Evolutionary conservation across 2,797 vertebrate species (phyloP).

Genomic region (Paratrypauchen microcephalus): DNA sequence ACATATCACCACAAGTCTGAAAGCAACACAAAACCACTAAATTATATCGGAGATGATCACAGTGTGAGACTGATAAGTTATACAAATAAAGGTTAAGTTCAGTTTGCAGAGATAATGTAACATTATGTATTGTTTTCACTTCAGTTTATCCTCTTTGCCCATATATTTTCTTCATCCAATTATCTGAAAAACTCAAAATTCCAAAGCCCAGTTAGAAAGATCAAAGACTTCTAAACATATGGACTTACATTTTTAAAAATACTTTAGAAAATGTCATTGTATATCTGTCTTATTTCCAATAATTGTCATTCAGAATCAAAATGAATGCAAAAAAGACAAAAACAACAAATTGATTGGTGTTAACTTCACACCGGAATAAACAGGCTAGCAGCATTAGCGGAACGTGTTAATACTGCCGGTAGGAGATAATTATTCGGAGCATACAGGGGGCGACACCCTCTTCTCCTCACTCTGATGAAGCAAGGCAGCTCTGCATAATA

Average conservation of each 20-base stretch:
- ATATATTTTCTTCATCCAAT: neutral
- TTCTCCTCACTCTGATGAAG: slow-evolving; percentile 40
- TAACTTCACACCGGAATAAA: slow-evolving; percentile 20
- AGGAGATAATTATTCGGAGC: slow-evolving; percentile 44
- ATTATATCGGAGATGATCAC: slow-evolving; percentile 58
- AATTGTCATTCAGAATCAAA: slow-evolving; percentile 2
- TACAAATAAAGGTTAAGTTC: slow-evolving; percentile 40
- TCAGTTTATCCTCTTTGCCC: slow-evolving; percentile 1
- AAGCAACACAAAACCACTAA: slow-evolving; percentile 39
- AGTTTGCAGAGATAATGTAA: slow-evolving; percentile 23
- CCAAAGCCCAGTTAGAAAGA: neutral
- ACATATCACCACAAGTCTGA: slow-evolving; percentile 49
- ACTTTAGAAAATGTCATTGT: too few species aligned
- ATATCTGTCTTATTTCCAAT: too few species aligned
- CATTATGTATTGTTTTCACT: slow-evolving; percentile 13
- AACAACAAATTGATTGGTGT: slow-evolving; percentile 17
- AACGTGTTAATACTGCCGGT: slow-evolving; percentile 35
- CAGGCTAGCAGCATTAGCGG: slow-evolving; percentile 22
- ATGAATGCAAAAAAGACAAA: neutral
- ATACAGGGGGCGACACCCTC: slow-evolving; percentile 27
- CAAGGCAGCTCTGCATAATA: slow-evolving; percentile 56
- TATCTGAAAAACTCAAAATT: neutral
- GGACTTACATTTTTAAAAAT: too few species aligned
- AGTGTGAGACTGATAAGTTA: slow-evolving; percentile 54
- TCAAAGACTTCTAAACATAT: neutral